These are phyloP conservation scores for Momotus momota DNA, from an alignment of 2,797 vertebrate genomes.

Conservation along the genomic window DNA sequence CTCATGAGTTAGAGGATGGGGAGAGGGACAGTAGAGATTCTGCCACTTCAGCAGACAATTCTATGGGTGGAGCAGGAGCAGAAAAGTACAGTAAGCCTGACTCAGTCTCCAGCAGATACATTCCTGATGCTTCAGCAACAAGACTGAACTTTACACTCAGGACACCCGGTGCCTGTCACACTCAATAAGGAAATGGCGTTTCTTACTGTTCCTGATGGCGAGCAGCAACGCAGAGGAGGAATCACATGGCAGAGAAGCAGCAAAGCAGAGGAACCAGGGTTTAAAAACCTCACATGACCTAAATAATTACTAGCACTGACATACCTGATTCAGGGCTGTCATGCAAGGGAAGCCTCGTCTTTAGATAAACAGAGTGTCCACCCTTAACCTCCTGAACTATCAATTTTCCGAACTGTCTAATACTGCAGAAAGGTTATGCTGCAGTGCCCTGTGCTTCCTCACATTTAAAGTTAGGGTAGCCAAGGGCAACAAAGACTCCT, in stretches of 20 bases:
- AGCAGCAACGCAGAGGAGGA: not conserved
- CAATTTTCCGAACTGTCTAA: not conserved
- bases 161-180: not conserved
- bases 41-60: conserved; percentile 31
- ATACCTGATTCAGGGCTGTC: conserved; percentile 6
- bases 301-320: not conserved
- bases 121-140: conserved; percentile 39
- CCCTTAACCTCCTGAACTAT: conserved; percentile 40
- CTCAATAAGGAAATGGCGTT: not conserved
- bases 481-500: conserved; percentile 80
- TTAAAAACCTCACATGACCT: not conserved
- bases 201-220: not conserved
- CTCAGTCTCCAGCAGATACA: conserved; percentile 5
- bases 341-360: conserved; percentile 13
- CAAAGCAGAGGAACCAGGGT: not conserved
- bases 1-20: not conserved
- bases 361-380: not conserved
- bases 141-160: not conserved
- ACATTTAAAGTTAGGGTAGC: conserved; percentile 79
- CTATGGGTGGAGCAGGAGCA: not conserved
- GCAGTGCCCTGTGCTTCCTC: conserved; percentile 76
- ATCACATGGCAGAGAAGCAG: not conserved
- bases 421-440: conserved; percentile 60
- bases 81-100: conserved; percentile 8
- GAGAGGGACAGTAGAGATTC: not conserved